Evolutionary conservation across 2,888 invertebrate genomes (phyloP), one percentile per base, ranked within the genome.

Genomic region (Rhynchonema sp.): DNA sequence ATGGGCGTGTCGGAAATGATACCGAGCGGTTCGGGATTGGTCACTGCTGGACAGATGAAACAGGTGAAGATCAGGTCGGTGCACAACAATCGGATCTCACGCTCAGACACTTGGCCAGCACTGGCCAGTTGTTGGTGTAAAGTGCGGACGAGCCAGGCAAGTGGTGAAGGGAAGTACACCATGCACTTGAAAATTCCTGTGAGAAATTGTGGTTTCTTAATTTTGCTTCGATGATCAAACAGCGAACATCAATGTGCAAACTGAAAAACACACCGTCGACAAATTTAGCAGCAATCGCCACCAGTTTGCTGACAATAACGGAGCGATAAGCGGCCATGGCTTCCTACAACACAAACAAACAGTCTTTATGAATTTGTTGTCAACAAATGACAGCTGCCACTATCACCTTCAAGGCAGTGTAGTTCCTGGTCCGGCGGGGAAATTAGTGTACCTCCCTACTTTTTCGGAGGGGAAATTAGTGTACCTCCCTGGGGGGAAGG

Each of bases 21-120:
- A 23, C 92, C 94, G 74, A 89, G 85, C 1, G 88, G 85, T 73
- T 94, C 94, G 0, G 96, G 96, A 77, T 89, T 89, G 57, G 91
- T 85, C 59, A 98, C 87, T 0, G 92, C 94, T 1, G 92, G 92
- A 70, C 94, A 96, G 62, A 98, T 85, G 73, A 92, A 90, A 72
- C 86, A 82, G 17, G 87, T 87, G 72, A 96, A 85, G 29, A 96
- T 85, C 61, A 98, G 79, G 72, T 98, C 94, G 0, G 87, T 87
- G 72, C 89, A 87, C 67, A 94, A 84, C 57, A 68, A 59, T 1
- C 63, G 57, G 53, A 63, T 61, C 17, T 55, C 55, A n/a, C 26
- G 27, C 17, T 27, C 26, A 3, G 26, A 26, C 26, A 54, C 27
- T 1, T 22, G 54, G 27, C 54, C 25, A 2, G 54, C 54, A 3